These are phyloP conservation scores for Scaptomyza pallida DNA, from an alignment of 1,140 invertebrate species.

Conservation along the genomic window DNA sequence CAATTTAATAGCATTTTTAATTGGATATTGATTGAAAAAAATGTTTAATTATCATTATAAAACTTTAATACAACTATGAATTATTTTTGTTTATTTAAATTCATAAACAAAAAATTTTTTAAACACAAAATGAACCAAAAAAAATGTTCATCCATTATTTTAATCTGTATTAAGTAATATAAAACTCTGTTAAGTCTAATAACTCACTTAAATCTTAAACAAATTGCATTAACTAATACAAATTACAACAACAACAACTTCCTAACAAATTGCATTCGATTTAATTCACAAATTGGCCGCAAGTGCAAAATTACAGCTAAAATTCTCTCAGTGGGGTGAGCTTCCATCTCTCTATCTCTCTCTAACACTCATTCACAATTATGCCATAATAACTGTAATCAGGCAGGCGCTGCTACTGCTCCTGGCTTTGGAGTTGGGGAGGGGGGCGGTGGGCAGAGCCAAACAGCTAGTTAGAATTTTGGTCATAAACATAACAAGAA, in stretches of 20 bases:
- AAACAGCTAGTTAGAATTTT: conserved; percentile 36
- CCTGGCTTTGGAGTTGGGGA: conserved; percentile 12
- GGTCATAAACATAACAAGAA: conserved; percentile 21
- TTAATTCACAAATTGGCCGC: conserved; percentile 12
- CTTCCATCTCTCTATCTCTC: no score
- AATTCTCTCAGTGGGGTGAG: conserved; percentile 14
- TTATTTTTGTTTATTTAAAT: no score
- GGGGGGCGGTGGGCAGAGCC: no score
- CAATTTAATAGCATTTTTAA: background rate
- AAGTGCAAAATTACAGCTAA: conserved; percentile 19
- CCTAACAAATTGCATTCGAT: conserved; percentile 17
- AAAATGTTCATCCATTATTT: no score
- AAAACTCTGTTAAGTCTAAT: background rate
- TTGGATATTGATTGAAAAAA: no score
- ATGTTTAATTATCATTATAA: no score
- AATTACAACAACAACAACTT: conserved; percentile 8
- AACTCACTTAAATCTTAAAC: background rate
- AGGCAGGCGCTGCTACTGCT: conserved; percentile 30
- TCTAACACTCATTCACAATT: conserved; percentile 57
- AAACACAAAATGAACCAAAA: no score
- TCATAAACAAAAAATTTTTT: no score
- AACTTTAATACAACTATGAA: no score
- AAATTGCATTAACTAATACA: conserved; percentile 1
- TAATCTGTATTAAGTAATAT: background rate
- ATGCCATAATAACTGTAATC: conserved; percentile 76